Evolutionary conservation across 64 coral and sea anemone species (phyloP).

Genomic region (Actinia equina): DNA sequence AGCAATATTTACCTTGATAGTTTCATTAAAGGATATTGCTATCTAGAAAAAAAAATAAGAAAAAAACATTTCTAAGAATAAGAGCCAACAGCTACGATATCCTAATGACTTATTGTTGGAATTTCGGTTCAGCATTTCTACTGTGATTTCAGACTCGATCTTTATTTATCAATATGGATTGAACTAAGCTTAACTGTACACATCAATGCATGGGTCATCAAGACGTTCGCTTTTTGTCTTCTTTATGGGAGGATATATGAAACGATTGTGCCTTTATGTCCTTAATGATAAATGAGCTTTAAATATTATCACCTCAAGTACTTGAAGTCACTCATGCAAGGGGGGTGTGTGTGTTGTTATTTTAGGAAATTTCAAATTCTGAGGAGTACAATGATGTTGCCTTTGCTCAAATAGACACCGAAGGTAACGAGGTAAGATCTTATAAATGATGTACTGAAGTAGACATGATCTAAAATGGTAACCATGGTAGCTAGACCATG

Average conservation of each 20-base stretch:
- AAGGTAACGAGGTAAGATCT: neutral
- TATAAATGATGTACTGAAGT: no score
- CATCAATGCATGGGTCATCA: neutral
- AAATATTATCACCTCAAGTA: neutral
- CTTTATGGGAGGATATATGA: neutral
- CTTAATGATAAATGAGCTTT: neutral
- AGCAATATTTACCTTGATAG: no score
- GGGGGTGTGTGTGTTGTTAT: neutral
- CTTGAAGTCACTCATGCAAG: neutral
- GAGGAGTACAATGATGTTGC: neutral
- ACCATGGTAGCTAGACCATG: no score
- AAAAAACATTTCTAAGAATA: no score
- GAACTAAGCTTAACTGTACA: neutral
- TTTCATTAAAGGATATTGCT: no score
- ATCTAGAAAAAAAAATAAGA: no score
- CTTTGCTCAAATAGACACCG: constrained; percentile 12
- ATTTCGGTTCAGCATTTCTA: no score
- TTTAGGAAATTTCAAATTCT: neutral
- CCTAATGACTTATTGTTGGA: no score
- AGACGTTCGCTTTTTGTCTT: neutral
- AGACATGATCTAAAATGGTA: no score
- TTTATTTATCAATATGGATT: neutral
- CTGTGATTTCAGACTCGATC: no score
- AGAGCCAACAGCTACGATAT: no score
- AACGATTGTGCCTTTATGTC: neutral